Evolutionary conservation across 2,113 vertebrate species (phyloP).

Genomic region (Circaetus cinerascens): DNA sequence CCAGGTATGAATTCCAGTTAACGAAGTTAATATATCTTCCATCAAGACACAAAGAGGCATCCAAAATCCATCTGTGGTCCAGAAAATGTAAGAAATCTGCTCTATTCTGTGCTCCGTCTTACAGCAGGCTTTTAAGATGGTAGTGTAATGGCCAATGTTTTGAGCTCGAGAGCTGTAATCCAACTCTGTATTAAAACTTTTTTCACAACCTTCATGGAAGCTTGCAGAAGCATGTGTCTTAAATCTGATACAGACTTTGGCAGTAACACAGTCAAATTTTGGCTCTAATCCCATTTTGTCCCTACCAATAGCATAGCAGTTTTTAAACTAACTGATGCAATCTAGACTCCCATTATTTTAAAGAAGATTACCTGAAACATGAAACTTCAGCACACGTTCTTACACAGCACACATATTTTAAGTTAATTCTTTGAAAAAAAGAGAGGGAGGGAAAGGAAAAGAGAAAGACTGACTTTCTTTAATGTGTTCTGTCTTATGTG

Average conservation of each 20-base stretch:
- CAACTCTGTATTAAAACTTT: constrained; percentile 75
- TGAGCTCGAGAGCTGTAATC: constrained; percentile 66
- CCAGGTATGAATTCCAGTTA: constrained; percentile 26
- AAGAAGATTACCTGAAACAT: constrained; percentile 77
- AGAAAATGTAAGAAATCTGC: constrained; percentile 35
- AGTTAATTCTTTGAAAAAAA: background rate
- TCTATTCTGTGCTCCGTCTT: background rate
- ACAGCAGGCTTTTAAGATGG: constrained; percentile 56
- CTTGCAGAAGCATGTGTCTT: constrained; percentile 88
- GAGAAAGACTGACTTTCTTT: background rate
- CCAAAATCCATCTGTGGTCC: constrained; percentile 51
- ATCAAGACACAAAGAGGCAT: constrained; percentile 9
- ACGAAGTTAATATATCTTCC: constrained; percentile 35
- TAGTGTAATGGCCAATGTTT: constrained; percentile 46
- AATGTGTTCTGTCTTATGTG: background rate
- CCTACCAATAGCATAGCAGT: constrained; percentile 74
- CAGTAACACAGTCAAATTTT: constrained; percentile 75
- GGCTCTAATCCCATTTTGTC: constrained; percentile 72
- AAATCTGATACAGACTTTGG: constrained; percentile 92
- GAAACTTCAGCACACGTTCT: constrained; percentile 63
- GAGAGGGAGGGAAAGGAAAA: background rate
- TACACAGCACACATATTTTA: constrained; percentile 13
- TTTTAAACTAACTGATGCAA: constrained; percentile 68
- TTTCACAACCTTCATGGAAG: constrained; percentile 75
- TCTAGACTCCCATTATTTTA: constrained; percentile 60